A percentile compares a stretch with the other conserved stretches of the same genome.
These are phyloP conservation scores for Apodemia mormo DNA, from an alignment of 2,888 invertebrate genomes.

Conservation along the genomic window DNA sequence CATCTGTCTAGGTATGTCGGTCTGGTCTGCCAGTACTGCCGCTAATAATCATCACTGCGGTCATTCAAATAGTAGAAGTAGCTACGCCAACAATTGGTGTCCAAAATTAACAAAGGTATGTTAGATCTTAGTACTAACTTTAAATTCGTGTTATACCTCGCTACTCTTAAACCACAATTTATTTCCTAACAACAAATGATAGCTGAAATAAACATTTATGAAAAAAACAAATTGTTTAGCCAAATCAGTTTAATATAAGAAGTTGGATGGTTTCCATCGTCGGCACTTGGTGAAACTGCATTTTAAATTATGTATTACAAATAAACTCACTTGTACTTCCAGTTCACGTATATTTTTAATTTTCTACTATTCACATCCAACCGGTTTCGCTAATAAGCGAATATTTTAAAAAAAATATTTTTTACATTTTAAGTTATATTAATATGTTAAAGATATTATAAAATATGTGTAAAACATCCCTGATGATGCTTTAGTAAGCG, in stretches of 20 bases:
- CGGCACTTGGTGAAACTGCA: too few relatives aligned
- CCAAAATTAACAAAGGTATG: constrained; percentile 76
- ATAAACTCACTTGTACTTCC: too few relatives aligned
- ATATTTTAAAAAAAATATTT: too few relatives aligned
- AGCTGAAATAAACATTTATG: neutral
- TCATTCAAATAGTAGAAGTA: constrained; percentile 68
- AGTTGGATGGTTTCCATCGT: too few relatives aligned
- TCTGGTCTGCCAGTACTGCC: constrained; percentile 86
- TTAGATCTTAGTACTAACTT: constrained; percentile 33
- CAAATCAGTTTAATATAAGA: neutral
- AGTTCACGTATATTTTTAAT: too few relatives aligned
- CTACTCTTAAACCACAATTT: neutral
- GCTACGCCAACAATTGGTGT: constrained; percentile 72
- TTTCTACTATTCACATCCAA: too few relatives aligned
- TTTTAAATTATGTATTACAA: too few relatives aligned
- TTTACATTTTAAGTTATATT: too few relatives aligned
- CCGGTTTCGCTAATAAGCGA: too few relatives aligned
- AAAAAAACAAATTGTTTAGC: neutral
- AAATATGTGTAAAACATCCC: too few relatives aligned
- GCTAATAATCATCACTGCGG: constrained; percentile 76
- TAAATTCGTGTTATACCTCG: neutral
- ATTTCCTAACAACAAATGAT: neutral
- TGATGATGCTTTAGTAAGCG: too few relatives aligned
- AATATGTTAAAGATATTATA: too few relatives aligned
- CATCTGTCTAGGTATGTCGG: constrained; percentile 84